These are phyloP conservation scores for Julus scandinavius DNA, from an alignment of 2,888 invertebrate species.

Conservation along the genomic window DNA sequence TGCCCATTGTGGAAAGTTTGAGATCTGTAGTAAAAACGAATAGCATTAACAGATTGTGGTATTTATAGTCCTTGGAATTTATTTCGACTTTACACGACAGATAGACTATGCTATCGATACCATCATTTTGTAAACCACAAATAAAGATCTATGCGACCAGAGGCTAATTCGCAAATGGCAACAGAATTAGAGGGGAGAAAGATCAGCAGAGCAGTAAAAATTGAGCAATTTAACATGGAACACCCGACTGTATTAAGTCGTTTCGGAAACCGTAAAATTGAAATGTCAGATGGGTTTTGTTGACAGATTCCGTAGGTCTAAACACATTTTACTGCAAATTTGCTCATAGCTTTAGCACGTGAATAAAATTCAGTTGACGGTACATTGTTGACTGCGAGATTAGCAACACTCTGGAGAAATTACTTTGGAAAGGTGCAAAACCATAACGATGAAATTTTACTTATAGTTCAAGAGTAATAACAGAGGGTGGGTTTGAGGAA, in stretches of 20 bases:
- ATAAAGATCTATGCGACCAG: constrained; percentile 17
- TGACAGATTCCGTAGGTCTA: background rate
- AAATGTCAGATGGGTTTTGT: constrained; percentile 8
- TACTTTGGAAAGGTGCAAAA: background rate
- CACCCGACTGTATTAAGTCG: background rate
- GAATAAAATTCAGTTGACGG: background rate
- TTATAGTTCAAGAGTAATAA: too few relatives aligned
- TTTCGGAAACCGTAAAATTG: background rate
- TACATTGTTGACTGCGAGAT: background rate
- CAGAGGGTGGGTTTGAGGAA: too few relatives aligned
- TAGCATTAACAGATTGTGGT: too few relatives aligned
- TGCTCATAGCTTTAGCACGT: background rate
- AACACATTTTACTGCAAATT: constrained; percentile 15
- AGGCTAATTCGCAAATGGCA: constrained; percentile 3
- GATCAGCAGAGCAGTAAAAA: constrained; percentile 14
- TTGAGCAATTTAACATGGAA: background rate
- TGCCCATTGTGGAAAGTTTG: too few relatives aligned
- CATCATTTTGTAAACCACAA: background rate
- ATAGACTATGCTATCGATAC: background rate
- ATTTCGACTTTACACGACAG: background rate
- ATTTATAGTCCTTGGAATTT: background rate
- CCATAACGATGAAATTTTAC: background rate
- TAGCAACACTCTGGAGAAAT: background rate
- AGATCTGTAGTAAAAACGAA: too few relatives aligned
- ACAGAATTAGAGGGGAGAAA: background rate